Conservation (phyloP, 2,797 vertebrate species). For the Acanthurus tractus region DNA sequence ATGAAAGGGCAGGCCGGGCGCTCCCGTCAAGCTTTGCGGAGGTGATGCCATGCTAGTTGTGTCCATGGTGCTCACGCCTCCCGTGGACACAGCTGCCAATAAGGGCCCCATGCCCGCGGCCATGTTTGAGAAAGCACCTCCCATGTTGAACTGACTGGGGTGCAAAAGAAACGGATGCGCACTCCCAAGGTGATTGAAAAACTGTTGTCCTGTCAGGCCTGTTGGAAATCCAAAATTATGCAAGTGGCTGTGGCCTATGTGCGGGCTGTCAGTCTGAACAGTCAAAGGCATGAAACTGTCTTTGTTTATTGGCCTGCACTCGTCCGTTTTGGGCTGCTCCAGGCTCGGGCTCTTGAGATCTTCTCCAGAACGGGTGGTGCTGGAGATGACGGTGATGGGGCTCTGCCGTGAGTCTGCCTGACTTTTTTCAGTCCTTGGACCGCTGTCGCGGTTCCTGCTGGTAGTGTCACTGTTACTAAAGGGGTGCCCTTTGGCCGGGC, state of each 20-base stretch:
- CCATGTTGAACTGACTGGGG: slow-evolving; percentile 96
- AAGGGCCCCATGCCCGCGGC: slow-evolving; percentile 95
- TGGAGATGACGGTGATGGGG: slow-evolving; percentile 93
- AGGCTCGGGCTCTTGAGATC: slow-evolving; percentile 87
- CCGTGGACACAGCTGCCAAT: slow-evolving; percentile 92
- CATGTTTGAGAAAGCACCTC: slow-evolving; percentile 96
- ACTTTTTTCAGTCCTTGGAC: slow-evolving; percentile 87
- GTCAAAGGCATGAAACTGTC: slow-evolving; percentile 91
- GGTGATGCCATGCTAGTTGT: slow-evolving; percentile 91
- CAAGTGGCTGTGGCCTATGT: slow-evolving; percentile 90
- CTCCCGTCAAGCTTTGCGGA: slow-evolving; percentile 90
- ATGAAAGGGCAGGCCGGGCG: slow-evolving; percentile 93
- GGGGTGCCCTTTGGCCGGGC: slow-evolving; percentile 81
- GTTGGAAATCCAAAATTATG: slow-evolving; percentile 94
- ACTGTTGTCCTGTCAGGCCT: slow-evolving; percentile 92
- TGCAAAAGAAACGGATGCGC: slow-evolving; percentile 95
- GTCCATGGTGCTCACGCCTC: slow-evolving; percentile 91
- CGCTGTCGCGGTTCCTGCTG: slow-evolving; percentile 80
- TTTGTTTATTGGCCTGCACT: slow-evolving; percentile 88
- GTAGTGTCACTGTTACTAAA: slow-evolving; percentile 78
- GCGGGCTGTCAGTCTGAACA: slow-evolving; percentile 91
- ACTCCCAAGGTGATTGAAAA: slow-evolving; percentile 92
- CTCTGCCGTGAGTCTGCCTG: slow-evolving; percentile 94
- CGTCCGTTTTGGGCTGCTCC: slow-evolving; percentile 88
- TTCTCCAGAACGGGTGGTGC: slow-evolving; percentile 89